Evolutionary conservation across 2,888 invertebrate species (phyloP).

Genomic region (Nomada goodeniana): DNA sequence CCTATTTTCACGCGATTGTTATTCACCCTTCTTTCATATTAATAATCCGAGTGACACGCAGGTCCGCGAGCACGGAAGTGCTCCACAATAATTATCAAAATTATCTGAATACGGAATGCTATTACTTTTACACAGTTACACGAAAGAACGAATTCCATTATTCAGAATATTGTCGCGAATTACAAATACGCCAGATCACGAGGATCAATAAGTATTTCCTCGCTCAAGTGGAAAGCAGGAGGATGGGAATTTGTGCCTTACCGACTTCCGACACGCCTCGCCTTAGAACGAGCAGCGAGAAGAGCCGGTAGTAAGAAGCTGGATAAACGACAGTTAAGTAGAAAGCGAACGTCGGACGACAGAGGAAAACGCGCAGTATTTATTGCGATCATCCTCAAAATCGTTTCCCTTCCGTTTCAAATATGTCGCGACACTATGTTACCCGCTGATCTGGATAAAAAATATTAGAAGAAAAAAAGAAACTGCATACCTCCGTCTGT

Average conservation of each 20-base stretch:
- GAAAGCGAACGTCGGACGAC: conserved; percentile 35
- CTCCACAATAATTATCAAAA: background rate
- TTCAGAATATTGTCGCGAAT: background rate
- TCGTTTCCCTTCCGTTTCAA: background rate
- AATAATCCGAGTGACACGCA: background rate
- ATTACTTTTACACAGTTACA: background rate
- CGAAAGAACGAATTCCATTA: background rate
- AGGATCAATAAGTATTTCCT: background rate
- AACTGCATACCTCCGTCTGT: background rate
- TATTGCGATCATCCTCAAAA: conserved; percentile 2
- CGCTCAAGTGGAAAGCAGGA: background rate
- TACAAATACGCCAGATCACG: background rate
- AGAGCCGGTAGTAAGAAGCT: background rate
- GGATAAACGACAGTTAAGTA: conserved; percentile 30
- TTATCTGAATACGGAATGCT: background rate
- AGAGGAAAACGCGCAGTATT: conserved; percentile 55
- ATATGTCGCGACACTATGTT: background rate
- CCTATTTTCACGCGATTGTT: background rate
- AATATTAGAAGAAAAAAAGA: background rate
- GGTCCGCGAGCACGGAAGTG: background rate
- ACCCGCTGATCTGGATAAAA: background rate
- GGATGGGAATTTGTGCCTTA: background rate
- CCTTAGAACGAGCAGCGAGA: background rate
- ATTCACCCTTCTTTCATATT: background rate
- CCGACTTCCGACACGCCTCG: background rate